These are phyloP conservation scores for Litoditis marina DNA, from an alignment of 2,888 invertebrate species.

Conservation along the genomic window DNA sequence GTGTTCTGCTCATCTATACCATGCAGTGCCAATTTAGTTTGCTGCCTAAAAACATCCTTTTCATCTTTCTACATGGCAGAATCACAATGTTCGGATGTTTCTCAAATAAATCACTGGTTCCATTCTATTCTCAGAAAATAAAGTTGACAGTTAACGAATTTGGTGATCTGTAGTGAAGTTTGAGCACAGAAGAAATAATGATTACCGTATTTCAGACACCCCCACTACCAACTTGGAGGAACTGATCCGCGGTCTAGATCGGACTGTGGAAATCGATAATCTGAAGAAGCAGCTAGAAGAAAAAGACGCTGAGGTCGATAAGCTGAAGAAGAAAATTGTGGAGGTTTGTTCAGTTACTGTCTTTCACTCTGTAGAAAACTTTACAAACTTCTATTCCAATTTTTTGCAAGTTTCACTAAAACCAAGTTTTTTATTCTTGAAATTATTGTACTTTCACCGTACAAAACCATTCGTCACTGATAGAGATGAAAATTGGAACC, in stretches of 20 bases:
- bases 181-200: too few species aligned
- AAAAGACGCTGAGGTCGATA: conserved; percentile 14
- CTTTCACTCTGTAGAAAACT: too few species aligned
- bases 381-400: too few species aligned
- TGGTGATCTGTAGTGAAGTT: not conserved
- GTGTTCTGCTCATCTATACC: too few species aligned
- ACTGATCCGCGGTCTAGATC: conserved; percentile 16
- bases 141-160: not conserved
- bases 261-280: conserved; percentile 16
- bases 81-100: not conserved
- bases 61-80: too few species aligned
- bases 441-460: too few species aligned
- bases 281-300: conserved; percentile 13
- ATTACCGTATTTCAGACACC: conserved; percentile 6
- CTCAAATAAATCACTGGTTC: not conserved
- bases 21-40: too few species aligned
- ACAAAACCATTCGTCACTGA: too few species aligned
- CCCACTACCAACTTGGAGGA: conserved; percentile 17
- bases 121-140: not conserved
- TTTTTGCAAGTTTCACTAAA: too few species aligned
- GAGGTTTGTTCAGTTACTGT: conserved; percentile 5
- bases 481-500: too few species aligned
- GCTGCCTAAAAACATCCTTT: too few species aligned
- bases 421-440: too few species aligned
- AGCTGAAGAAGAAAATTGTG: conserved; percentile 16